These are phyloP conservation scores for Hemithea aestivaria DNA, from an alignment of 2,888 invertebrate species.

Conservation along the genomic window DNA sequence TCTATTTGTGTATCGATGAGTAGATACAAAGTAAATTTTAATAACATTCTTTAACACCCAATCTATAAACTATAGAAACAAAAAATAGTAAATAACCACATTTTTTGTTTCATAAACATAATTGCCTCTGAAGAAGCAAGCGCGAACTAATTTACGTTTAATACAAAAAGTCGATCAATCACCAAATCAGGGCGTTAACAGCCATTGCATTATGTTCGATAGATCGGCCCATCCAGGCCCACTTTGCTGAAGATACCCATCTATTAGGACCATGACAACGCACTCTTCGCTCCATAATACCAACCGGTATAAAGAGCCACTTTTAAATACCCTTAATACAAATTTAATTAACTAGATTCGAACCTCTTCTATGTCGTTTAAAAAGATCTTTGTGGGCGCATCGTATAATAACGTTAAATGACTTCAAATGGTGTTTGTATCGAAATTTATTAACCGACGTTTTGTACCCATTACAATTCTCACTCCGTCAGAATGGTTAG, in stretches of 20 bases:
- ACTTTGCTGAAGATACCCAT: slow-evolving; percentile 70
- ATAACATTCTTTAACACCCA: too few relatives aligned
- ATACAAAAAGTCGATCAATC: slow-evolving; percentile 68
- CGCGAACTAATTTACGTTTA: slow-evolving; percentile 53
- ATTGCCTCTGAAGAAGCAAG: slow-evolving; percentile 60
- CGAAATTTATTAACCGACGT: slow-evolving; percentile 66
- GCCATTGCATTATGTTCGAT: slow-evolving; percentile 66
- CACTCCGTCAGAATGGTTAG: slow-evolving; percentile 44
- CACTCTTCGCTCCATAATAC: slow-evolving; percentile 60
- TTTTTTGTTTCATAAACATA: slow-evolving; percentile 19
- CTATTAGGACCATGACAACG: slow-evolving; percentile 70
- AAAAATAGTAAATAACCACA: too few relatives aligned
- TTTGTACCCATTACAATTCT: slow-evolving; percentile 54
- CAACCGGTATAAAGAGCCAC: slow-evolving; percentile 64
- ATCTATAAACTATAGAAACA: too few relatives aligned
- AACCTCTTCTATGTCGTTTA: slow-evolving; percentile 61
- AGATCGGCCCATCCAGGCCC: slow-evolving; percentile 60
- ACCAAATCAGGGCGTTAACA: slow-evolving; percentile 70
- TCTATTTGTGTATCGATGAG: too few relatives aligned
- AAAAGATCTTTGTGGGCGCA: slow-evolving; percentile 65
- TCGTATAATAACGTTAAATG: slow-evolving; percentile 73
- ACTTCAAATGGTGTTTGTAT: slow-evolving; percentile 59
- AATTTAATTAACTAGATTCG: slow-evolving; percentile 74
- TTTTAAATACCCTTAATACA: slow-evolving; percentile 65
- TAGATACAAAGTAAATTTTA: too few relatives aligned